Evolutionary conservation across 2,797 vertebrate species (phyloP), one percentile per base, ranked within the genome.

Genomic region (Chaenodraco wilsoni): DNA sequence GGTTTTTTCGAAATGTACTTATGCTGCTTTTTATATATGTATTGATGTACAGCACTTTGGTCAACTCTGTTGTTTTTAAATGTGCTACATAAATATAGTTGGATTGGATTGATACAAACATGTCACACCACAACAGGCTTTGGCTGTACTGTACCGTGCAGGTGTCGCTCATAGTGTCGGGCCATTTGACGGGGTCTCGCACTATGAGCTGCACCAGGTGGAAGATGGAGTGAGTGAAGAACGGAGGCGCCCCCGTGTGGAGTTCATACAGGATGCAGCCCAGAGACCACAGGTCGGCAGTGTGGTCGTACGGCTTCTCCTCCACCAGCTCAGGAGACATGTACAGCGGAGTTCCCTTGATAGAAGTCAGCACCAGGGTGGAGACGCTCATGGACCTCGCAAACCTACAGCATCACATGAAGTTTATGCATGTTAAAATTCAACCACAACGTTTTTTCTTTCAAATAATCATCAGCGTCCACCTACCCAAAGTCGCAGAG

Each of bases 241-340:
- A 99, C 7, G 98, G 98, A 60, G 98, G 97, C 17, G 91, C 95
- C 80, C 98, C 98, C 68, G 96, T 96, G 62, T 97, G 96, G 84
- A 99, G 94, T 81, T 99, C 98, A 0, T 99, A 99, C 6, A 99
- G 93, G 76, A 99, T 99, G 90, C 98, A 99, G 51, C 98, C 98
- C 57, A 99, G 93, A 11, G 98, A 97, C 98, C 98, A 99, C 46
- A 99, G 94, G 88, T 99, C 98, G 0, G 97, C 95, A 0, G 96
- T 98, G 90, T 99, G 98, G 79, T 99, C 98, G 0, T 99, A 99
- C 0, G 98, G 98, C 74, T 93, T 95, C 86, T 99, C 98, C 79
- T 96, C 95, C 82, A 99, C 96, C 88, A 98, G 91, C 90, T 99
- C 98, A 10, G 98, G 98, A 59, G 97, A 96, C 98, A 99, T 99